These are phyloP conservation scores for Cataglyphis hispanica DNA, from an alignment of 1,140 invertebrate species.

Conservation along the genomic window DNA sequence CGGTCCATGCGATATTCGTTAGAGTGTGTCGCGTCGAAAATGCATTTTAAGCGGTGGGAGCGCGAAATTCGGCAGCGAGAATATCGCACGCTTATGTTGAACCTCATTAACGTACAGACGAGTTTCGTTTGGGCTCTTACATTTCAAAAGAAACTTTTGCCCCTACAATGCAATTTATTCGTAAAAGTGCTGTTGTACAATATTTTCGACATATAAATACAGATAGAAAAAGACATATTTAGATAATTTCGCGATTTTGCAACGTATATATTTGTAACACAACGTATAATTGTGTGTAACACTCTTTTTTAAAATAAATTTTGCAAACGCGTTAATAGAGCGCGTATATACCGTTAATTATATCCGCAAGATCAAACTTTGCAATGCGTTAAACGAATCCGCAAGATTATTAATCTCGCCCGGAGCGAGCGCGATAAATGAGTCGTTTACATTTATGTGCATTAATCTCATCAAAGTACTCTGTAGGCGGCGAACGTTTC, in stretches of 20 bases:
- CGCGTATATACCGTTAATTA: constrained; percentile 26
- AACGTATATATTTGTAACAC: background rate
- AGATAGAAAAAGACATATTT: background rate
- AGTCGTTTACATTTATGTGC: constrained; percentile 63
- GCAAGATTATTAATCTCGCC: constrained; percentile 62
- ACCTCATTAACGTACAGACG: constrained; percentile 36
- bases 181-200: background rate
- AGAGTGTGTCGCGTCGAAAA: constrained; percentile 47
- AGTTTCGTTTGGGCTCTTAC: constrained; percentile 1
- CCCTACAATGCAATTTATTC: constrained; percentile 1
- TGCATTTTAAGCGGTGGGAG: constrained; percentile 33
- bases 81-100: constrained; percentile 32
- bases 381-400: constrained; percentile 55
- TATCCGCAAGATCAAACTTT: constrained; percentile 54
- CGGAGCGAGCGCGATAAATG: constrained; percentile 60
- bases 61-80: constrained; percentile 28
- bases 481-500: constrained; percentile 59
- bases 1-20: constrained; percentile 28
- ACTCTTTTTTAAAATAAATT: background rate
- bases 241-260: background rate
- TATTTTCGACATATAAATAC: no score
- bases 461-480: constrained; percentile 72
- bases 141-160: constrained; percentile 26
- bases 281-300: no score
- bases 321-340: constrained; percentile 7